phyloP scores from a whole-genome alignment of 2,888 invertebrate genomes.

The Papilio protenor region DNA sequence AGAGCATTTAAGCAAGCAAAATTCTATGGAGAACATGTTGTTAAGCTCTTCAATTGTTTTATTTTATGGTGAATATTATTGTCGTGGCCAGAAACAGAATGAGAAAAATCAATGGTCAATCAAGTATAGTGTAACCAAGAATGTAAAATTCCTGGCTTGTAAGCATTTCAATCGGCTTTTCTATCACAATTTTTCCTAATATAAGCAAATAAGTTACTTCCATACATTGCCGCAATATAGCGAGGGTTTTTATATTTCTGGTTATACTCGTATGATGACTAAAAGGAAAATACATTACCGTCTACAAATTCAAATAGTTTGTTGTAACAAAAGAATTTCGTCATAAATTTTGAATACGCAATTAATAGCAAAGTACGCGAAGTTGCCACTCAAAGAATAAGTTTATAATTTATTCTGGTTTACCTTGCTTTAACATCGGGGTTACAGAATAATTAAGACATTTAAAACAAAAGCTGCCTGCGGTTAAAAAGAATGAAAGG shows the following conservation, averaged over 20 bases:
- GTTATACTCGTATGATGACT: too few relatives aligned
- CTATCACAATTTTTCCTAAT: too few relatives aligned
- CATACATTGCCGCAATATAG: too few relatives aligned
- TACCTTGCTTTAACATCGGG: conserved; percentile 8
- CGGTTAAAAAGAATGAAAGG: conserved; percentile 9
- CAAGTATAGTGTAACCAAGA: too few relatives aligned
- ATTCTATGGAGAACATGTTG: neutral
- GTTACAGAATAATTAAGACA: conserved; percentile 25
- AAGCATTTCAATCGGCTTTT: too few relatives aligned
- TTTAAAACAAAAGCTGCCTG: conserved; percentile 19
- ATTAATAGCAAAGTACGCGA: conserved; percentile 1
- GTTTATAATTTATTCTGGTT: conserved; percentile 25
- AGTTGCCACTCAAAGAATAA: conserved; percentile 16
- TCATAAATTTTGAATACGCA: neutral
- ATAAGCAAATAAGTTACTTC: too few relatives aligned
- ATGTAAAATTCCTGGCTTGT: too few relatives aligned
- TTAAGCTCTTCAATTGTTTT: neutral
- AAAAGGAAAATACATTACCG: neutral
- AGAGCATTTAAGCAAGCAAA: neutral
- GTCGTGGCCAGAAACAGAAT: neutral
- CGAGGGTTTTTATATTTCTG: too few relatives aligned
- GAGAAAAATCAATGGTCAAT: neutral
- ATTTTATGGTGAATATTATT: neutral
- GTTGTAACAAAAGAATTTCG: neutral
- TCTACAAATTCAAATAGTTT: neutral